Evolutionary conservation across 2,113 vertebrate genomes (phyloP).

Genomic region (Lepus europaeus): DNA sequence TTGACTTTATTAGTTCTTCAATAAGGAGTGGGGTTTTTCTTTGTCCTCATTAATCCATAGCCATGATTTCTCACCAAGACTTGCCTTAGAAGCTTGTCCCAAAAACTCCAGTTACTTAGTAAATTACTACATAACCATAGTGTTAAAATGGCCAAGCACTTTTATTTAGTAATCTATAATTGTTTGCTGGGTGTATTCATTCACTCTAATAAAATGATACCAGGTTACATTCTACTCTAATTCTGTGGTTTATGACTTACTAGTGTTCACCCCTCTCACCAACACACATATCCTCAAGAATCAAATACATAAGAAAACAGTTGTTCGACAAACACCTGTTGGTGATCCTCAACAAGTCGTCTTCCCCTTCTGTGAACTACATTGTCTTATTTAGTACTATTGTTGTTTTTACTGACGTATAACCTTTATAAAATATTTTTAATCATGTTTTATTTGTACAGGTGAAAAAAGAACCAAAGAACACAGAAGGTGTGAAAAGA

Average conservation of each 20-base stretch:
- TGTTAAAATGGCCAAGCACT: not conserved
- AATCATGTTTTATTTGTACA: not conserved
- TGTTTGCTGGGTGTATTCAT: not conserved
- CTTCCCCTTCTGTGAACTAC: not conserved
- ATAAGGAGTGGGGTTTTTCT: not conserved
- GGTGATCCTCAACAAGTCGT: not conserved
- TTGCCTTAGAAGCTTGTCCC: not conserved
- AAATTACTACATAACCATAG: not conserved
- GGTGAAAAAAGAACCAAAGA: not conserved
- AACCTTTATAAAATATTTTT: not conserved
- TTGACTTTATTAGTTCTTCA: not conserved
- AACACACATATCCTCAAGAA: not conserved
- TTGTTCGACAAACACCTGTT: not conserved
- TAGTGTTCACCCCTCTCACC: not conserved
- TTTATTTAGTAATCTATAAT: not conserved
- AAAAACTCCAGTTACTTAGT: not conserved
- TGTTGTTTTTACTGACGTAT: not conserved
- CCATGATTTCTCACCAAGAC: not conserved
- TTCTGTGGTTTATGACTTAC: not conserved
- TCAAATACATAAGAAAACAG: not conserved
- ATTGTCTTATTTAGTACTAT: not conserved
- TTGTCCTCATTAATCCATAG: not conserved
- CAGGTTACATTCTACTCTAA: conserved; percentile 17
- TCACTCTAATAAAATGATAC: conserved; percentile 12
- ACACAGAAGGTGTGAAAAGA: not conserved